Conservation (phyloP, 2,797 vertebrate genomes). For the Cynopterus sphinx region DNA sequence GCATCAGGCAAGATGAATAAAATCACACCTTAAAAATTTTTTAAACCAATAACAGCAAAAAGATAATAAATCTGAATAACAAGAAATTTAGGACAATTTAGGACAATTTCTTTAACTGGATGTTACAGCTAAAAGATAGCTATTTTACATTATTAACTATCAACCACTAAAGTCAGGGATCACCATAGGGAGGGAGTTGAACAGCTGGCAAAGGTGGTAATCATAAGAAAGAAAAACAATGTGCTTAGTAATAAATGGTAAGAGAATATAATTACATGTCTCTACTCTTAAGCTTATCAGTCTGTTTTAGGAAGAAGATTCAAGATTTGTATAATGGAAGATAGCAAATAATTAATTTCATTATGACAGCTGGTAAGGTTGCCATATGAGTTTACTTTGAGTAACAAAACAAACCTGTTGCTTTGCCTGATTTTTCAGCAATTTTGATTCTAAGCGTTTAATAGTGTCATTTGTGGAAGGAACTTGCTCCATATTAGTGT, state of each 20-base stretch:
- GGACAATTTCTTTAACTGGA: not conserved
- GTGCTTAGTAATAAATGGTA: not conserved
- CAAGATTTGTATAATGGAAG: not conserved
- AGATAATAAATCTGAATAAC: not conserved
- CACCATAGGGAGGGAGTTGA: not conserved
- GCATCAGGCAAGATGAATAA: not conserved
- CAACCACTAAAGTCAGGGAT: slow-evolving; percentile 4
- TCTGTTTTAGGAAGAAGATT: not conserved
- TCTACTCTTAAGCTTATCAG: not conserved
- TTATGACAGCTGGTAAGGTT: not conserved
- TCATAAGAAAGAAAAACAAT: slow-evolving; percentile 11
- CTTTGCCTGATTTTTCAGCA: slow-evolving; percentile 91
- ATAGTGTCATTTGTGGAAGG: slow-evolving; percentile 96
- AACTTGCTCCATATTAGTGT: slow-evolving; percentile 94
- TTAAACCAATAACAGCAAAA: not conserved
- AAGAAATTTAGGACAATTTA: not conserved
- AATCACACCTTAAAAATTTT: slow-evolving; percentile 27
- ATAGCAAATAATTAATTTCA: not conserved
- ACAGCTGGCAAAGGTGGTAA: not conserved
- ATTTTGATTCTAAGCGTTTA: slow-evolving; percentile 94
- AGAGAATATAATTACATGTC: not conserved
- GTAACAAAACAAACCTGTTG: slow-evolving; percentile 83
- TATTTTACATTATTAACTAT: not conserved
- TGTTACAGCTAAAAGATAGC: not conserved
- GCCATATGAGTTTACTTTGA: slow-evolving; percentile 29